Conservation (phyloP, 2,797 vertebrate genomes). For the Adrianichthys oophorus region DNA sequence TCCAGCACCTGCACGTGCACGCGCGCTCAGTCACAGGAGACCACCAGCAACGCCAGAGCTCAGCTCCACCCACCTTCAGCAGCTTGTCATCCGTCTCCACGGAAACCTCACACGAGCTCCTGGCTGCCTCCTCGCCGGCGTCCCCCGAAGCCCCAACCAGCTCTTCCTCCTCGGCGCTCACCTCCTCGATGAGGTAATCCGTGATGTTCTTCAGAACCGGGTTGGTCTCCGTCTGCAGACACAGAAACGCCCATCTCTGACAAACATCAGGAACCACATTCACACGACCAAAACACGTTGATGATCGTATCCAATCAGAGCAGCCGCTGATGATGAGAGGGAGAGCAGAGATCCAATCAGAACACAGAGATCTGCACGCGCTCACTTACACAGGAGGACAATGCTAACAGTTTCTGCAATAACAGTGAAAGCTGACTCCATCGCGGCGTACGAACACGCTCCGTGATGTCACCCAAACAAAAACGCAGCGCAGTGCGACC, state of each 20-base stretch:
- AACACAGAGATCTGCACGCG: too few species aligned
- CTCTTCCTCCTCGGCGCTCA: conserved; percentile 92
- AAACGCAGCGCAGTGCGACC: too few species aligned
- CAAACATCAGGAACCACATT: neutral
- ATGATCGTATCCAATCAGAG: too few species aligned
- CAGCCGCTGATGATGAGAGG: too few species aligned
- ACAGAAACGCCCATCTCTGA: too few species aligned
- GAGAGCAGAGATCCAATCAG: too few species aligned
- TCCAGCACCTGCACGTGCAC: conserved; percentile 82
- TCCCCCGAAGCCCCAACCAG: conserved; percentile 83
- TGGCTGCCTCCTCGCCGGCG: conserved; percentile 55
- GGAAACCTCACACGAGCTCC: conserved; percentile 83
- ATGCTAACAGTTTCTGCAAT: too few species aligned
- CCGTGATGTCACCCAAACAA: too few species aligned
- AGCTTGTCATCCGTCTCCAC: conserved; percentile 88
- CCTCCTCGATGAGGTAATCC: conserved; percentile 93
- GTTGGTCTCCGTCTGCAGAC: conserved; percentile 78
- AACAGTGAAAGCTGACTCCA: too few species aligned
- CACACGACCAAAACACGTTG: neutral
- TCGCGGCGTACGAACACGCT: too few species aligned
- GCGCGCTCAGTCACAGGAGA: neutral
- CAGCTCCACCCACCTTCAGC: conserved; percentile 76
- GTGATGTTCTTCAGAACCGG: conserved; percentile 93
- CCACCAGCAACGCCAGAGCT: too few species aligned
- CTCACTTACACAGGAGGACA: too few species aligned